These are phyloP conservation scores for Anoplopoma fimbria DNA, from an alignment of 2,113 vertebrate genomes.

Conservation along the genomic window DNA sequence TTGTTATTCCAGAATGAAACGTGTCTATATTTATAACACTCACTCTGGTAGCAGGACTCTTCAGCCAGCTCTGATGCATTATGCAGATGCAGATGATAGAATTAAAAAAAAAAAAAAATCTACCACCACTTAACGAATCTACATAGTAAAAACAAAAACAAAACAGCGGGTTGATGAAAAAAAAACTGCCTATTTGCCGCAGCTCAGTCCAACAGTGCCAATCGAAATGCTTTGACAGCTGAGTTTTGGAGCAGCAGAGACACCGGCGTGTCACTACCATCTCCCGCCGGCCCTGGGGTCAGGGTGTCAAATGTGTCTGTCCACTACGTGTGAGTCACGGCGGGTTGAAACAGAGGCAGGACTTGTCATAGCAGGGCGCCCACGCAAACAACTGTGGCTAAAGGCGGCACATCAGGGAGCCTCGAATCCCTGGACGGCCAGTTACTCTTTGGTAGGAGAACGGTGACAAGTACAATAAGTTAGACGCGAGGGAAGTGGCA, in stretches of 20 bases:
- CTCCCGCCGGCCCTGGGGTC: constrained; percentile 38
- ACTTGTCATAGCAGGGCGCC: constrained; percentile 22
- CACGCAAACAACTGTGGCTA: neutral
- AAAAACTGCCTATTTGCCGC: constrained; percentile 18
- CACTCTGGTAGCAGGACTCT: constrained; percentile 21
- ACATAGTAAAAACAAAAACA: constrained; percentile 6
- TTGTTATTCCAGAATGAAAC: constrained; percentile 39
- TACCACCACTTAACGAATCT: constrained; percentile 9
- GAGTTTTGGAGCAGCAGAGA: constrained; percentile 34
- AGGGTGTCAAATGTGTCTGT: constrained; percentile 50
- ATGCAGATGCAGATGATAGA: constrained; percentile 25
- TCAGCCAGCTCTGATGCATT: neutral
- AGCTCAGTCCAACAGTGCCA: neutral
- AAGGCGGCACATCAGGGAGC: neutral
- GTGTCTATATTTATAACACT: constrained; percentile 49
- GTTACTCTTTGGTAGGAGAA: neutral
- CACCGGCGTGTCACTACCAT: constrained; percentile 15
- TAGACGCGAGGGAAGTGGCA: constrained; percentile 17
- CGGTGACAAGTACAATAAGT: constrained; percentile 25
- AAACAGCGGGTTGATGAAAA: constrained; percentile 2
- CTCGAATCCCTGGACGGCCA: constrained; percentile 6
- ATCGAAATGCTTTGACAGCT: constrained; percentile 31
- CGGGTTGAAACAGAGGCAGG: constrained; percentile 32
- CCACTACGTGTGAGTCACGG: constrained; percentile 44
- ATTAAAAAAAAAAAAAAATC: constrained; percentile 14